Evolutionary conservation across 2,797 vertebrate genomes (phyloP).

Genomic region (Falco concolor): DNA sequence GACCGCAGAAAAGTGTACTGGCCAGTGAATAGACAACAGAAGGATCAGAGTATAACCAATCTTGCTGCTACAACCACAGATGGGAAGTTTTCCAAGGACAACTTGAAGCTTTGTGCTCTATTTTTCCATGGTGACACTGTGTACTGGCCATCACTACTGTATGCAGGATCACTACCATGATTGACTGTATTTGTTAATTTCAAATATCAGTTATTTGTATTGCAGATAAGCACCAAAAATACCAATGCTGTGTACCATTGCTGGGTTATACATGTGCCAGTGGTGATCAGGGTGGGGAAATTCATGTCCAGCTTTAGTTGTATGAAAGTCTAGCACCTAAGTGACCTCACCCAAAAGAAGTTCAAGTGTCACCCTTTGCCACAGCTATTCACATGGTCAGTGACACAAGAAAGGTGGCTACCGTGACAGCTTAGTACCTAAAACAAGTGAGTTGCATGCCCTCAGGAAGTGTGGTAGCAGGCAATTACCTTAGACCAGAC

Average conservation of each 20-base stretch:
- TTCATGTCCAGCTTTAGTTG: not conserved
- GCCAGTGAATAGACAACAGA: not conserved
- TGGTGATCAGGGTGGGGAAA: not conserved
- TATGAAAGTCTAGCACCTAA: not conserved
- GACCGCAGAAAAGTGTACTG: no score
- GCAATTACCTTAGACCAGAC: not conserved
- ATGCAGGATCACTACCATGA: not conserved
- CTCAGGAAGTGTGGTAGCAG: not conserved
- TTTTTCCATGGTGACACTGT: not conserved
- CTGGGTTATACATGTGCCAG: not conserved
- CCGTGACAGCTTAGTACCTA: not conserved
- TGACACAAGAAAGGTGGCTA: not conserved
- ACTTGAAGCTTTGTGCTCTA: not conserved
- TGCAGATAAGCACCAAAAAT: not conserved
- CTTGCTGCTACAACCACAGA: no score
- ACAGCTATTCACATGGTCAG: rapidly evolving
- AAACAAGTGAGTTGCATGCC: not conserved
- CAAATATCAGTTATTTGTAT: not conserved
- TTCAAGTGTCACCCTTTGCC: not conserved
- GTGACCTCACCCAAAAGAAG: not conserved
- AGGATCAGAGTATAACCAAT: not conserved
- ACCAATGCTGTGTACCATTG: rapidly evolving
- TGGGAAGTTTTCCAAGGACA: not conserved
- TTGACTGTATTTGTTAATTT: not conserved
- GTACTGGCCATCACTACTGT: not conserved